A percentile compares a stretch with the other conserved stretches of the same genome.
These are phyloP conservation scores for Scomber scombrus DNA, from an alignment of 2,113 vertebrate genomes.

Conservation along the genomic window DNA sequence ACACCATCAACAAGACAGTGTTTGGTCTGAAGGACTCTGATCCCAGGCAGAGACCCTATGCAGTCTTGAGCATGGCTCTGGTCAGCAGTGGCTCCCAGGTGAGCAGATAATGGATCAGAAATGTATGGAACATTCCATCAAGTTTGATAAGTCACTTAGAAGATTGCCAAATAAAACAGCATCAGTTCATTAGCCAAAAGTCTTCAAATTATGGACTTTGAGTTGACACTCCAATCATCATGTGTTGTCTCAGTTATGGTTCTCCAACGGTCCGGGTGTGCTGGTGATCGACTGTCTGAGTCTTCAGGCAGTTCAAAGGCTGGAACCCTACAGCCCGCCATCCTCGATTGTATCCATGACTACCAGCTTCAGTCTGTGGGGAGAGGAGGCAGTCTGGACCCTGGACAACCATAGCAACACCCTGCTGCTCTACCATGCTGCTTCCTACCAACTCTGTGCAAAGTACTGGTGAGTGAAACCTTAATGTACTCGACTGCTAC, in stretches of 20 bases:
- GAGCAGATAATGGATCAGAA: not conserved
- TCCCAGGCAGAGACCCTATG: constrained; percentile 90
- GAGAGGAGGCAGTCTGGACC: constrained; percentile 94
- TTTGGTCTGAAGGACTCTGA: constrained; percentile 90
- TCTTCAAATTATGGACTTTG: not conserved
- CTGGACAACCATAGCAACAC: constrained; percentile 90
- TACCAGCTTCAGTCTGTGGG: constrained; percentile 85
- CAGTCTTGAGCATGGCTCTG: constrained; percentile 89
- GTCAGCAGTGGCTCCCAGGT: constrained; percentile 86
- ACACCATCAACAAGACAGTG: constrained; percentile 90
- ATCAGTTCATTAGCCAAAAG: not conserved
- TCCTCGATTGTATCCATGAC: constrained; percentile 86
- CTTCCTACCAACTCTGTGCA: constrained; percentile 90
- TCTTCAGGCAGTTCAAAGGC: constrained; percentile 86
- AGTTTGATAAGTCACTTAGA: not conserved
- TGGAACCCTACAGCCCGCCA: constrained; percentile 89
- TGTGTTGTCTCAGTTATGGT: constrained; percentile 88
- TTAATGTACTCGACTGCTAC: not conserved
- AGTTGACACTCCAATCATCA: not conserved
- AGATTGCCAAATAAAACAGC: not conserved
- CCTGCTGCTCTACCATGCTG: constrained; percentile 90
- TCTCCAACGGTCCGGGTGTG: constrained; percentile 93
- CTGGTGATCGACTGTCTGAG: constrained; percentile 87
- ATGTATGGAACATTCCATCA: not conserved
- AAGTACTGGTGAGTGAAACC: constrained; percentile 85